Evolutionary conservation across 2,888 invertebrate genomes (phyloP).

Genomic region (Neoascia interrupta): DNA sequence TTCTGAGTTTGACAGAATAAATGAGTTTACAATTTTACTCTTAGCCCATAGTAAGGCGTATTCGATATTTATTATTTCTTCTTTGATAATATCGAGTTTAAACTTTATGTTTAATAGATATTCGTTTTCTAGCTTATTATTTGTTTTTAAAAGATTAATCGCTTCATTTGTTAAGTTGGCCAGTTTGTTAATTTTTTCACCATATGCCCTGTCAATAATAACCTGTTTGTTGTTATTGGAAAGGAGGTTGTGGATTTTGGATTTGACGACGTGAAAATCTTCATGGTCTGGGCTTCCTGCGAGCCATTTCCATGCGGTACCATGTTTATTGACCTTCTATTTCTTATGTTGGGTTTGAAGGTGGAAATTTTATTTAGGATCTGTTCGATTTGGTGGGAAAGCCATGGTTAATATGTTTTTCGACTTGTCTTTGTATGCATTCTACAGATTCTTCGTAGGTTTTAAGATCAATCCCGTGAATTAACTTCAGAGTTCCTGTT

Average conservation of each 20-base stretch:
- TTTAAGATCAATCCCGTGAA: background rate
- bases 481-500: constrained; percentile 1
- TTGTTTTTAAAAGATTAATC: too few relatives aligned
- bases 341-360: background rate
- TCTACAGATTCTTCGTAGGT: background rate
- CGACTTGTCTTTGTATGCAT: too few relatives aligned
- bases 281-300: background rate
- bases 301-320: constrained; percentile 30
- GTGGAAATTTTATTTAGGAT: background rate
- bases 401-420: background rate
- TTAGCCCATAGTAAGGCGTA: constrained; percentile 54
- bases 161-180: background rate
- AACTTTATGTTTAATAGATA: too few relatives aligned
- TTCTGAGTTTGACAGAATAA: constrained; percentile 49
- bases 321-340: constrained; percentile 6
- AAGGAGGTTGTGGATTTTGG: background rate
- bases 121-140: too few relatives aligned
- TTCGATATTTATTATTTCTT: constrained; percentile 32
- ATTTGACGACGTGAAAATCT: background rate
- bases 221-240: background rate
- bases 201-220: background rate
- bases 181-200: background rate
- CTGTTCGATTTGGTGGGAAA: background rate
- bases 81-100: too few relatives aligned
- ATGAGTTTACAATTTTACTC: constrained; percentile 47